Conservation (phyloP, 2,113 vertebrate species). For the Campylomormyrus tamandua region DNA sequence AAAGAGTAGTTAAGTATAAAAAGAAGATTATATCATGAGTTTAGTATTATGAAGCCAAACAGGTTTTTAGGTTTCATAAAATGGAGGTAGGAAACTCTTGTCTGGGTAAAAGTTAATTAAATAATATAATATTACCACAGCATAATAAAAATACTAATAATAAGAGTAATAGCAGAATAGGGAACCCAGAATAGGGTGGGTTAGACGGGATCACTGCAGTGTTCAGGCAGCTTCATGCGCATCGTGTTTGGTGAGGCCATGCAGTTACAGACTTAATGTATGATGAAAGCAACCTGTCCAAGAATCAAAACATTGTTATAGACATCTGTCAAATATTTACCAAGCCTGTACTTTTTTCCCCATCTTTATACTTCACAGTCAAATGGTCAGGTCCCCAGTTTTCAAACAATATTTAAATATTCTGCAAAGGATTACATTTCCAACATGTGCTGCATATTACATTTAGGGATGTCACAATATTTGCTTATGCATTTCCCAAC, state of each 20-base stretch:
- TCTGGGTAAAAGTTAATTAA: background rate
- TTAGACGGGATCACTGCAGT: background rate
- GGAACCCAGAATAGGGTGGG: background rate
- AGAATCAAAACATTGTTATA: background rate
- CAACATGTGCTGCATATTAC: constrained; percentile 1
- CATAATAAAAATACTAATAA: no score
- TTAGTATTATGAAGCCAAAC: background rate
- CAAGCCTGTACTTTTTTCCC: background rate
- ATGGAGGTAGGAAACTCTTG: background rate
- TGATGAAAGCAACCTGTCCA: background rate
- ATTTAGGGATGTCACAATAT: constrained; percentile 2
- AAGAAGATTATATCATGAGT: background rate
- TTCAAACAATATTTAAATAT: constrained; percentile 1
- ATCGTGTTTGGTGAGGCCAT: background rate
- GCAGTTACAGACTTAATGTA: background rate
- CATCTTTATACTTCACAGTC: background rate
- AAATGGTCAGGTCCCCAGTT: background rate
- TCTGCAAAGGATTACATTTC: background rate
- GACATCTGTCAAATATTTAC: constrained; percentile 2
- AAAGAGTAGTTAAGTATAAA: background rate
- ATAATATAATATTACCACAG: no score
- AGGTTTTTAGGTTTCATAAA: background rate
- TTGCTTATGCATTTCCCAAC: constrained; percentile 7
- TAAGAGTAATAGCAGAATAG: no score
- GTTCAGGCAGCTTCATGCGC: background rate